Percentiles rank a stretch among this genome's conserved stretches.
These are phyloP conservation scores for Lapara coniferarum DNA, from an alignment of 2,888 invertebrate genomes.

Conservation along the genomic window DNA sequence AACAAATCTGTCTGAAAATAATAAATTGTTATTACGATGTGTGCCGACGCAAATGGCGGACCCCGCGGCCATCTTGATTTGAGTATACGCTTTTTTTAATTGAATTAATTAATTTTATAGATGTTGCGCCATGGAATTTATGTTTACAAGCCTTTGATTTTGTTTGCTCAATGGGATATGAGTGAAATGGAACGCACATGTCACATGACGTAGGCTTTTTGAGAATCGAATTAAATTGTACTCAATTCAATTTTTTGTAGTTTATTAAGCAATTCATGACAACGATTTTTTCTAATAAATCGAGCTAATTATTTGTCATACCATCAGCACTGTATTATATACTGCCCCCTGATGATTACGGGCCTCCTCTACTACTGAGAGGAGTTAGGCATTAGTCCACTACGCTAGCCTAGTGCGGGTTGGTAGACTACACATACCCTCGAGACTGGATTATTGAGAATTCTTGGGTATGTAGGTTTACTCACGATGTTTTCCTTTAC, in stretches of 20 bases:
- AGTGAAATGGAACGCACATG: constrained; percentile 12
- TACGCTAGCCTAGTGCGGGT: no score
- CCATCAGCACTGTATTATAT: no score
- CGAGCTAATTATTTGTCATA: no score
- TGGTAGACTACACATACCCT: no score
- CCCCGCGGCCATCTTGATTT: constrained; percentile 30
- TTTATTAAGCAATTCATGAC: neutral
- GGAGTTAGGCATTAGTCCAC: no score
- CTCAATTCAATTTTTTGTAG: neutral
- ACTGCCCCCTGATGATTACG: no score
- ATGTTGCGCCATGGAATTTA: constrained; percentile 21
- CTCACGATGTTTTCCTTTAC: no score
- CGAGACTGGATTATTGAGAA: no score
- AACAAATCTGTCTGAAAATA: constrained; percentile 26
- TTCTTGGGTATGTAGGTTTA: no score
- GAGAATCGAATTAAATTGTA: neutral
- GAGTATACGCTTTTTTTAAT: constrained; percentile 35
- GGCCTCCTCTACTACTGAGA: no score
- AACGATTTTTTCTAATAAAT: no score
- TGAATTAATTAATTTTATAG: constrained; percentile 25
- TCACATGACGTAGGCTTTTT: neutral
- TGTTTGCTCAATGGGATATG: constrained; percentile 6
- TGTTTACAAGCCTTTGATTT: constrained; percentile 17
- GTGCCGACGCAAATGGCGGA: constrained; percentile 30
- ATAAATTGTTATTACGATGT: constrained; percentile 32